phyloP scores from a whole-genome alignment of 2,888 invertebrate genomes.

The Anthrax anthrax region DNA sequence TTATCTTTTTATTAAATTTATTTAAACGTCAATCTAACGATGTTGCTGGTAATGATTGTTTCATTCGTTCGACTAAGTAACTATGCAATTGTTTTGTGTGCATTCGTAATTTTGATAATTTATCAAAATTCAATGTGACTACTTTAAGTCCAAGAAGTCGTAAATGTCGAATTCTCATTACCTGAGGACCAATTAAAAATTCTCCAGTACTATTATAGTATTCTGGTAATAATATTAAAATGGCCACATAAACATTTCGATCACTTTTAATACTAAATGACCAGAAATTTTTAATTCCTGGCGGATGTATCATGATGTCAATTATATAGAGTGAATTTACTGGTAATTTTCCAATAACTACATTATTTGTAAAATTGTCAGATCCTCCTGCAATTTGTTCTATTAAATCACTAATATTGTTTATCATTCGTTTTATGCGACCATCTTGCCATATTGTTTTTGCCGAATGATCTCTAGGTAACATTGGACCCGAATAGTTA shows the following conservation, averaged over 20 bases:
- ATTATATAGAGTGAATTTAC: constrained; percentile 43
- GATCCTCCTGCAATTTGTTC: constrained; percentile 34
- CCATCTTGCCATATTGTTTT: constrained; percentile 40
- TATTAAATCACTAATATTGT: constrained; percentile 36
- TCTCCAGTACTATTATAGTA: constrained; percentile 45
- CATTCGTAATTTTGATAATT: constrained; percentile 37
- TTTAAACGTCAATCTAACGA: background rate
- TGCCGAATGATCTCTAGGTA: constrained; percentile 40
- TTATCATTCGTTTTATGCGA: constrained; percentile 38
- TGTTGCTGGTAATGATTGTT: constrained; percentile 20
- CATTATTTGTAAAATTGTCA: constrained; percentile 37
- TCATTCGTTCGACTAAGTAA: constrained; percentile 39
- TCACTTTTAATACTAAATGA: constrained; percentile 36
- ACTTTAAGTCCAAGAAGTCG: constrained; percentile 48
- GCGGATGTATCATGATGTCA: constrained; percentile 44
- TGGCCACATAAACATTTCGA: constrained; percentile 38
- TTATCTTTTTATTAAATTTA: too few species aligned
- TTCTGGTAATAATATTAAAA: constrained; percentile 50
- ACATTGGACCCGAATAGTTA: constrained; percentile 41
- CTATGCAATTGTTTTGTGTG: constrained; percentile 37
- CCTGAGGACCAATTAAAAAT: constrained; percentile 45
- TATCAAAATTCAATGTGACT: constrained; percentile 41
- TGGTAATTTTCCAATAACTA: constrained; percentile 41
- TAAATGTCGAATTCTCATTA: constrained; percentile 47
- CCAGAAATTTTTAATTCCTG: constrained; percentile 30